Percentiles rank a stretch among this genome's conserved stretches.
phyloP scores from a whole-genome alignment of 1,140 invertebrate genomes.

The Penaeus chinensis region DNA sequence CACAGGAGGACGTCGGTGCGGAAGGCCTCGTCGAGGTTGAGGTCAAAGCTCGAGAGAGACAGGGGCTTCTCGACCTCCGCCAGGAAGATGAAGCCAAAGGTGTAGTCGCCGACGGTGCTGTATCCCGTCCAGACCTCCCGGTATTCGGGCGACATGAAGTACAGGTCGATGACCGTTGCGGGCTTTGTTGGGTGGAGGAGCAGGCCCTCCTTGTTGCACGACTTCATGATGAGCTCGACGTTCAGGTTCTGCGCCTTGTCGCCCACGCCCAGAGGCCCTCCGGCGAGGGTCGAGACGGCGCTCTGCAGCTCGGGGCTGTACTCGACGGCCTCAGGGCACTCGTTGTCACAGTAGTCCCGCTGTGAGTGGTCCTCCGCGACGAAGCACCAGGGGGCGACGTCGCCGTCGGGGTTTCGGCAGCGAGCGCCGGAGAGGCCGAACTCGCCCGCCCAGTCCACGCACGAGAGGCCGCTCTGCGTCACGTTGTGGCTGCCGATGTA shows the following conservation, averaged over 20 bases:
- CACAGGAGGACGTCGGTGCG: constrained; percentile 11
- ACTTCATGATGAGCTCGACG: constrained; percentile 40
- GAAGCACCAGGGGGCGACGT: constrained; percentile 56
- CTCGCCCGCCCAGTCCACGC: constrained; percentile 48
- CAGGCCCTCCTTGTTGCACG: constrained; percentile 50
- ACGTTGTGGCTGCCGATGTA: constrained; percentile 38
- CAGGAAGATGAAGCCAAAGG: constrained; percentile 53
- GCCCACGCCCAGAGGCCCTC: constrained; percentile 50
- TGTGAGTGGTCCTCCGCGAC: constrained; percentile 30
- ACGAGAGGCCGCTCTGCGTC: constrained; percentile 40
- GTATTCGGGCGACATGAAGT: constrained; percentile 40
- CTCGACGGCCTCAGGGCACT: constrained; percentile 46
- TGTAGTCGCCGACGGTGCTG: neutral
- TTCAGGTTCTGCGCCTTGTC: constrained; percentile 51
- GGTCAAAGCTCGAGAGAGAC: neutral
- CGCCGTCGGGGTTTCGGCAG: constrained; percentile 51
- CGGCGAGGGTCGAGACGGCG: constrained; percentile 47
- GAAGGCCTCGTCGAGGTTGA: constrained; percentile 35
- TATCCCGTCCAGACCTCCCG: constrained; percentile 40
- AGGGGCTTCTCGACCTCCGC: constrained; percentile 36
- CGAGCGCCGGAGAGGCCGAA: constrained; percentile 11
- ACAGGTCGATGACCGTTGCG: constrained; percentile 46
- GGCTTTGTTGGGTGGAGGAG: constrained; percentile 54
- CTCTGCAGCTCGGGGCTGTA: constrained; percentile 43
- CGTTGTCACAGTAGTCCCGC: constrained; percentile 44